Evolutionary conservation across 2,888 invertebrate species (phyloP).

Genomic region (Pyrrhia umbra): DNA sequence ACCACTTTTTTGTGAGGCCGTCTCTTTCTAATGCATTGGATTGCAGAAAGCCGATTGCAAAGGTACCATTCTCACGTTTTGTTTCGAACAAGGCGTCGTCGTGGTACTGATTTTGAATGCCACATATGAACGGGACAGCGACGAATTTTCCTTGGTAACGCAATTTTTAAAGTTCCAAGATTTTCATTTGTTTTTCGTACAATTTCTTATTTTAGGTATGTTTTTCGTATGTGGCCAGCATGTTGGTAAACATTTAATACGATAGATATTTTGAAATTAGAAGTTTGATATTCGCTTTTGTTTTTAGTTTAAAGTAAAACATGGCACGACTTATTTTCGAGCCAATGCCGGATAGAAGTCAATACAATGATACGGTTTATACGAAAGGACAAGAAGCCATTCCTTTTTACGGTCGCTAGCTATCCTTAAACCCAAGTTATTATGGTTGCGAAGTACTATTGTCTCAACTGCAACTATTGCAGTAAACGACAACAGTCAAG

Average conservation of each 20-base stretch:
- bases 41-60: constrained; percentile 83
- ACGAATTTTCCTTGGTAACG: constrained; percentile 48
- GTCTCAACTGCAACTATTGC: constrained; percentile 40
- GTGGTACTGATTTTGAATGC: constrained; percentile 77
- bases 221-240: constrained; percentile 5
- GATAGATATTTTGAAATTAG: constrained; percentile 14
- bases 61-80: constrained; percentile 78
- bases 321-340: constrained; percentile 18
- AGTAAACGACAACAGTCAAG: constrained; percentile 24
- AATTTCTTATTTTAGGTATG: constrained; percentile 21
- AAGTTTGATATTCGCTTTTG: neutral
- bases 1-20: constrained; percentile 49
- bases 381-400: constrained; percentile 33
- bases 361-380: constrained; percentile 47
- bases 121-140: constrained; percentile 60
- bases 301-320: constrained; percentile 17
- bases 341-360: constrained; percentile 39
- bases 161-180: constrained; percentile 50
- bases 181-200: constrained; percentile 22
- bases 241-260: constrained; percentile 2
- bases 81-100: constrained; percentile 78
- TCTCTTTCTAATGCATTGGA: constrained; percentile 80
- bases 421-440: constrained; percentile 41
- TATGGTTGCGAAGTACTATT: constrained; percentile 45
- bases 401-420: constrained; percentile 51